Evolutionary conservation across 37 sponge, comb jelly and placozoan genomes (phyloP), one percentile per base, ranked within the genome.

Genomic region (Crambe crambe): DNA sequence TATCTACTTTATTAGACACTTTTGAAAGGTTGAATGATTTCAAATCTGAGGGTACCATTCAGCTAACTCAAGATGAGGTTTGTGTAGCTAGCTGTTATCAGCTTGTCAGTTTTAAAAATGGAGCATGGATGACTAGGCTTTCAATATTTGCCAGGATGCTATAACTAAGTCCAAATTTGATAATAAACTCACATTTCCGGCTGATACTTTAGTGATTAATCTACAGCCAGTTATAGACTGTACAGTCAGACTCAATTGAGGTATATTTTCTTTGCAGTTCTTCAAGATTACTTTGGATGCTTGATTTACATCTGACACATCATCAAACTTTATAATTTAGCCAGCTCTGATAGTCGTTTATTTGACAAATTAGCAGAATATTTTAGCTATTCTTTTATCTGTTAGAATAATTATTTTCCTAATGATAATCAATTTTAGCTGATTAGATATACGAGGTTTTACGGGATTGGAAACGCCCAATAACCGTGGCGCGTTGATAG

Each of bases 261-360:
- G 38, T 2, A 22, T 25, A 12, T 65, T 42, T 6, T 36, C 10
- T 23, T n/a, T 76, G 65, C 78, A 82, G 87, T 86, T 86, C 75
- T 86, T 74, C 75, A 47, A 74, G 60, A 43, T 86, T 62, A 81
- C 83, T 44, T 29, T 81, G 74, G 75, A 78, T 78, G 77, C 72
- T 57, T 88, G 83, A 82, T 47, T 47, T 47, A 47, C 12, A 15
- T 47, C 51, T 47, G 6, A 47, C 6, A 15, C 51, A 47, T 15
- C 51, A 47, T 15, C 12, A 12, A 47, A 47, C 51, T 47, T 47
- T 15, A 47, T 47, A 6, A 47, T 47, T 47, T 47, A 47, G 51
- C 12, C 12, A 15, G 51, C 51, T 47, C 6, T 47, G 6, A 47
- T 47, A 47, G 51, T 47, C n/a, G n/a, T n/a, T n/a, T n/a, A n/a